Conservation (phyloP, 2,888 invertebrate species). For the Acanthosoma haemorrhoidale region DNA sequence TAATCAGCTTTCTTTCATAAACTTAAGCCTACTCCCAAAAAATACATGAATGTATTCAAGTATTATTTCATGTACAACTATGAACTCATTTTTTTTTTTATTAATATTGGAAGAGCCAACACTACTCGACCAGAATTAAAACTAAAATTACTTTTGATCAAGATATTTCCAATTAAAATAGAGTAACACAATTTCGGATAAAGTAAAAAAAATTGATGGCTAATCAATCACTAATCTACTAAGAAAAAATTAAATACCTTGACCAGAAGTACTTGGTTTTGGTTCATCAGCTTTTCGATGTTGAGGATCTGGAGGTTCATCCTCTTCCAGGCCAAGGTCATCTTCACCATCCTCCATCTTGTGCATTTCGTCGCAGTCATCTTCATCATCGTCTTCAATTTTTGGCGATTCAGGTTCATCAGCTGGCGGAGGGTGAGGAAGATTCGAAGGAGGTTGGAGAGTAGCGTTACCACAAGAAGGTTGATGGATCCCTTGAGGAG, state of each 20-base stretch:
- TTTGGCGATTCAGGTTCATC: not conserved
- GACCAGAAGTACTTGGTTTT: conserved; percentile 37
- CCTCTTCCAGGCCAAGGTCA: conserved; percentile 25
- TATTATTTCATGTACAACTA: too few species aligned
- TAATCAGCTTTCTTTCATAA: too few species aligned
- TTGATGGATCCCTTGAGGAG: not conserved
- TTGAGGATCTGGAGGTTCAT: conserved; percentile 47
- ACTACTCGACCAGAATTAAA: too few species aligned
- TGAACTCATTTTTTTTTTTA: too few species aligned
- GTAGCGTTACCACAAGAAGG: not conserved
- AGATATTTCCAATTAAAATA: too few species aligned
- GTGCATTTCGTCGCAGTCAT: conserved; percentile 27
- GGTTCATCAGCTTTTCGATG: conserved; percentile 29
- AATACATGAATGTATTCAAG: too few species aligned
- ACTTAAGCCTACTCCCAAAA: too few species aligned
- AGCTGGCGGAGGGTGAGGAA: not conserved
- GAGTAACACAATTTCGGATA: too few species aligned
- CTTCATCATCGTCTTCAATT: conserved; percentile 36
- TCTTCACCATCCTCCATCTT: conserved; percentile 25
- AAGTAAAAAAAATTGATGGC: not conserved
- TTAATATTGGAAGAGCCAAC: too few species aligned
- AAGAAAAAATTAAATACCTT: conserved; percentile 30
- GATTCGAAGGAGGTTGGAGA: not conserved
- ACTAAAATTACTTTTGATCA: too few species aligned
- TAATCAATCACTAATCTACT: not conserved